These are phyloP conservation scores for Drosophila carrolli DNA, from an alignment of 1,140 invertebrate genomes.

Conservation along the genomic window DNA sequence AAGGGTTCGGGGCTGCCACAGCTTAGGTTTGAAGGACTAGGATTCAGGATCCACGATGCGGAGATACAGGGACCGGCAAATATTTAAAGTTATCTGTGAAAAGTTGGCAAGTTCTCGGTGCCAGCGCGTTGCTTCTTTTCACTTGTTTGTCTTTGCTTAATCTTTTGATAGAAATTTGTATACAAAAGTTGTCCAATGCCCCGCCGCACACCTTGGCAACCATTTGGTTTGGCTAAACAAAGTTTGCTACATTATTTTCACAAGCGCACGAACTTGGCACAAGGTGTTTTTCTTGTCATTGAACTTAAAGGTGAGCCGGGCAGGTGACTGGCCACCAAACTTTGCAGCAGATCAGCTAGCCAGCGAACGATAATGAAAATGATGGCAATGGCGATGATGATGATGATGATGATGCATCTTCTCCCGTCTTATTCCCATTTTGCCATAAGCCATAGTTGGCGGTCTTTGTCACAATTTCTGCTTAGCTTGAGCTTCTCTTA, in stretches of 20 bases:
- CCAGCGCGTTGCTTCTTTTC: constrained; percentile 47
- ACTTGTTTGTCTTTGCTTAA: constrained; percentile 81
- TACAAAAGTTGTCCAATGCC: constrained; percentile 63
- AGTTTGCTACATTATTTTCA: constrained; percentile 76
- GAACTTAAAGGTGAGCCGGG: constrained; percentile 53
- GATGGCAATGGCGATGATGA: constrained; percentile 15
- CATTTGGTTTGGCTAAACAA: constrained; percentile 53
- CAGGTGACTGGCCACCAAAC: constrained; percentile 44
- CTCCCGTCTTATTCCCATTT: constrained; percentile 3
- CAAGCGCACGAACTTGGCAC: constrained; percentile 64
- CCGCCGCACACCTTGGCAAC: neutral
- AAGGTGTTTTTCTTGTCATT: constrained; percentile 72
- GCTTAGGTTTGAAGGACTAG: constrained; percentile 7
- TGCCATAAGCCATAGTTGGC: constrained; percentile 9
- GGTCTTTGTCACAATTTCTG: constrained; percentile 62
- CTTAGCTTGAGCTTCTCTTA: constrained; percentile 63
- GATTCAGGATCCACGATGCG: neutral
- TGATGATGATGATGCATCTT: constrained; percentile 36
- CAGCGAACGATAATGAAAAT: constrained; percentile 33
- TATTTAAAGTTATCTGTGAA: constrained; percentile 77
- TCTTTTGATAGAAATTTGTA: constrained; percentile 83
- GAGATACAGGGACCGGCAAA: constrained; percentile 27
- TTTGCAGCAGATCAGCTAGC: constrained; percentile 50
- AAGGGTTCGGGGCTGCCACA: constrained; percentile 8
- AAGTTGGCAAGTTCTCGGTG: constrained; percentile 59